Base-by-base conservation (phyloP, 2,797 vertebrate genomes). In the Columba guinea region DNA sequence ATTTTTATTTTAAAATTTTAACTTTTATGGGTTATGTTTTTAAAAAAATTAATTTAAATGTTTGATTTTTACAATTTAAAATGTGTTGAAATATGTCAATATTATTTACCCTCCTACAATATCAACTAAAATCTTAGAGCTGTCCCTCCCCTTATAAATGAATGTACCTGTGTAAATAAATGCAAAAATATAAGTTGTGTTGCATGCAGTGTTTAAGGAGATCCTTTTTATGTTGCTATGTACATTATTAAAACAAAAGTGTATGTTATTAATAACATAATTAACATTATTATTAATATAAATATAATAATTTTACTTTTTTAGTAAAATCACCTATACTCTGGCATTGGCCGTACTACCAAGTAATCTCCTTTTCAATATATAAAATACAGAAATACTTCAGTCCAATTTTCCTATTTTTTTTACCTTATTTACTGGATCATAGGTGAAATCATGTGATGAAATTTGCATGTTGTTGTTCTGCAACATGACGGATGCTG, bases 351-450 rank as follows among this genome's bases (percentile, higher is more conserved):
- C 48, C 26, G 2, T 2, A 8, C 15, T 2, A 28, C 34, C 5
- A 30, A 30, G 0, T 5, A 9, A 20, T 14, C 5, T 30, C 58
- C 26, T n/a, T 46, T 48, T 17, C 12, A 19, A 5, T 2, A 16
- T 9, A 5, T 37, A 28, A 78, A 75, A 53, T 13, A 30, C 30
- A 24, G 22, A 28, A 20, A 18, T 32, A 10, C 26, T 21, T 23
- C 49, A 10, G 37, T 58, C 23, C 23, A 2, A 8, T 44, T 65
- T 80, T 51, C 34, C 26, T 3, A 5, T 37, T 37, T 16, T 49
- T 35, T 81, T 98, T 98, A 99, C 99, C 98, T 98, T 89, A 35
- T 98, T 97, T 28, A 7, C 48, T 32, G 15, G 5, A 85, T 98
- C 77, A 24, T 99, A 98, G 8, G 79, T 64, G 78, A 98, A 75